Evolutionary conservation across 2,113 vertebrate genomes (phyloP).

Genomic region (Geococcyx californianus): DNA sequence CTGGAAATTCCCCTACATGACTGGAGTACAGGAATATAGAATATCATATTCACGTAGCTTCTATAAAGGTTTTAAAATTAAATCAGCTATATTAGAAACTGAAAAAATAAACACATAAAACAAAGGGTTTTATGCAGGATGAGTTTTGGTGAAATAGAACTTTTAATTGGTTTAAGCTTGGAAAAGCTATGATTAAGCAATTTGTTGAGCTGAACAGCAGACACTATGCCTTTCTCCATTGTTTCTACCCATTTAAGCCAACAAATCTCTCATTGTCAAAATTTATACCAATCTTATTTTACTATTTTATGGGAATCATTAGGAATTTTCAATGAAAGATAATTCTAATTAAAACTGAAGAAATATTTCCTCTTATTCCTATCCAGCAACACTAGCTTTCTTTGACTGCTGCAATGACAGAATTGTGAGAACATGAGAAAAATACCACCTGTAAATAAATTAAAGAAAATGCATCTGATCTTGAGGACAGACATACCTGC

Average conservation of each 20-base stretch:
- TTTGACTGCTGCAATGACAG: neutral
- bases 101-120: neutral
- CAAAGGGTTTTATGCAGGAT: neutral
- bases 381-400: neutral
- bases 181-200: neutral
- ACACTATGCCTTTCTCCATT: neutral
- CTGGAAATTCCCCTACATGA: neutral
- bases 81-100: neutral
- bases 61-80: neutral
- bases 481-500: neutral
- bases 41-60: neutral
- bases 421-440: neutral
- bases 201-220: neutral
- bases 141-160: neutral
- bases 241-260: neutral
- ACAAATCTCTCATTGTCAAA: neutral
- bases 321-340: neutral
- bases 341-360: neutral
- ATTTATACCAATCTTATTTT: neutral
- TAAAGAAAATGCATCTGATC: neutral
- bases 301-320: neutral
- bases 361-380: neutral
- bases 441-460: neutral
- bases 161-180: neutral
- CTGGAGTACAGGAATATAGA: fast-evolving